phyloP scores from a whole-genome alignment of 1,140 invertebrate genomes.

The Zelostemma sp. region DNA sequence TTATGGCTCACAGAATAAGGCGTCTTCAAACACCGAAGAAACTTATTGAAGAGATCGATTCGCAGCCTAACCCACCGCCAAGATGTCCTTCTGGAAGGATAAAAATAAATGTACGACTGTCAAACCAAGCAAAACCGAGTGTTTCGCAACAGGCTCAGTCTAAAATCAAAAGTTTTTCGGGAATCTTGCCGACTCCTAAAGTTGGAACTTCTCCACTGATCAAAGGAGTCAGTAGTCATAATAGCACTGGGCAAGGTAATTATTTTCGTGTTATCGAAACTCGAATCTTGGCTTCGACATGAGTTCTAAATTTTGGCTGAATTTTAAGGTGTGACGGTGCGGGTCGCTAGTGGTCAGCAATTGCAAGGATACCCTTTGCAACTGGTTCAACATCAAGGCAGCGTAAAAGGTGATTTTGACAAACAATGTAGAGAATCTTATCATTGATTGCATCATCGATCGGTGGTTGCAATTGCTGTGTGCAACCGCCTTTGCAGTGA shows the following conservation, averaged over 20 bases:
- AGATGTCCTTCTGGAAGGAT: slow-evolving; percentile 77
- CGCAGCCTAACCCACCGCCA: slow-evolving; percentile 73
- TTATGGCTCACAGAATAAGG: slow-evolving; percentile 84
- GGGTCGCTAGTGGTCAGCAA: slow-evolving; percentile 67
- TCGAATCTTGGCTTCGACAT: not conserved
- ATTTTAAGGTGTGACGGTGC: slow-evolving; percentile 66
- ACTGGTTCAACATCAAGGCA: slow-evolving; percentile 73
- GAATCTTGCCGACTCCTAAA: slow-evolving; percentile 60
- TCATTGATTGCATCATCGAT: slow-evolving; percentile 59
- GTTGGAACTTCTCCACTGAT: slow-evolving; percentile 66
- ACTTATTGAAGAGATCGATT: slow-evolving; percentile 84
- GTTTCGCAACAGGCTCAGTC: slow-evolving; percentile 48
- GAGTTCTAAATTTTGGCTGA: not conserved
- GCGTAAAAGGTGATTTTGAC: slow-evolving; percentile 68
- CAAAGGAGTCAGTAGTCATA: slow-evolving; percentile 59
- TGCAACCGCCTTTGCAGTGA: slow-evolving; percentile 61
- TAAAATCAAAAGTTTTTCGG: slow-evolving; percentile 61
- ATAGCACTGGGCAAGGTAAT: slow-evolving; percentile 56
- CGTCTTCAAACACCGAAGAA: slow-evolving; percentile 80
- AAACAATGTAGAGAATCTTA: not conserved
- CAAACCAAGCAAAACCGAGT: slow-evolving; percentile 62
- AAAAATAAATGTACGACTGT: slow-evolving; percentile 71
- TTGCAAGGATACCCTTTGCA: slow-evolving; percentile 72
- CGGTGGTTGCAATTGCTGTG: slow-evolving; percentile 49
- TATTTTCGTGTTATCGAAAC: not conserved